Evolutionary conservation across 2,797 vertebrate genomes (phyloP).

Genomic region (Euthynnus affinis): DNA sequence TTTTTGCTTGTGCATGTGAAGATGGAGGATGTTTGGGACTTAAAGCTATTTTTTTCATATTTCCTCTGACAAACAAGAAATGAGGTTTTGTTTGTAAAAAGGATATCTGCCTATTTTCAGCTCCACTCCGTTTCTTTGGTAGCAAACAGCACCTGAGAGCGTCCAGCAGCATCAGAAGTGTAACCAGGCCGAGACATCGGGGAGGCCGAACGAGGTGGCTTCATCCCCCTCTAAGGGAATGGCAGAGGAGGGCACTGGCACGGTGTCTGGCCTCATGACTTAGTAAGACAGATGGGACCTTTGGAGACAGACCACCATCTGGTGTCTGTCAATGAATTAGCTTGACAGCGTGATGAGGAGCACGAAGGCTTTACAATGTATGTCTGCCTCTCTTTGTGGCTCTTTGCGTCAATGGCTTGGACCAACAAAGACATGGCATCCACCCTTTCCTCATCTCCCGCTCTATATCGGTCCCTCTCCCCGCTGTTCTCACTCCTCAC

Average conservation of each 20-base stretch:
- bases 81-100: conserved; percentile 8
- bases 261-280: conserved; percentile 77
- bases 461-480: not conserved
- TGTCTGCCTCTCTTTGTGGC: conserved; percentile 38
- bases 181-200: conserved; percentile 69
- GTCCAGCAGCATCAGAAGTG: conserved; percentile 60
- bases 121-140: conserved; percentile 4
- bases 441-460: conserved; percentile 8
- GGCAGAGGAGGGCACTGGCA: conserved; percentile 75
- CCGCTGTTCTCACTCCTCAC: conserved; percentile 31
- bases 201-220: conserved; percentile 66
- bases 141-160: conserved; percentile 45
- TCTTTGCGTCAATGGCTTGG: conserved; percentile 50
- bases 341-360: conserved; percentile 53
- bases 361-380: conserved; percentile 39
- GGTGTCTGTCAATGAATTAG: conserved; percentile 71
- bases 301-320: conserved; percentile 82
- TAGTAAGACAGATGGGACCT: conserved; percentile 70
- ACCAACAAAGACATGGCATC: conserved; percentile 45
- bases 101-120: conserved; percentile 8
- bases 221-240: conserved; percentile 76
- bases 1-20: conserved; percentile 16
- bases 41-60: not conserved
- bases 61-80: not conserved
- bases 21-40: not conserved